These are phyloP conservation scores for Lontra canadensis DNA, from an alignment of 2,113 vertebrate genomes.

Conservation along the genomic window DNA sequence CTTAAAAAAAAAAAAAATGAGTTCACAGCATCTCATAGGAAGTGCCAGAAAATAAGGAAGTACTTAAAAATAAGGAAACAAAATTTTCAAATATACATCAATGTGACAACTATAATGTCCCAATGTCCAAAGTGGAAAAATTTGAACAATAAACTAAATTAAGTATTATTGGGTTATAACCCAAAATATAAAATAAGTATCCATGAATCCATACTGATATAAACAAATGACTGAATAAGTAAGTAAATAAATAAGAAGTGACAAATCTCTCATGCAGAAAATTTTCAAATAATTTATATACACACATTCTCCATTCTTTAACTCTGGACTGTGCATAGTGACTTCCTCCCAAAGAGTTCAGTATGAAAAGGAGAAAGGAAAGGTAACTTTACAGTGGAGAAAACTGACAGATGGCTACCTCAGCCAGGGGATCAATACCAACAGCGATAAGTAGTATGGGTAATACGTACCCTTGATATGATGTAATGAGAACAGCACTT, in stretches of 20 bases:
- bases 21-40: background rate
- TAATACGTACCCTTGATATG: background rate
- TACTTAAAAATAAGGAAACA: background rate
- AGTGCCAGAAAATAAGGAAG: background rate
- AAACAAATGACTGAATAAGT: background rate
- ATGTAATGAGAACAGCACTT: background rate
- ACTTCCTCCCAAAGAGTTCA: background rate
- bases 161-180: background rate
- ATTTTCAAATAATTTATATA: background rate
- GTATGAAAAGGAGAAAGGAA: background rate
- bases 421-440: background rate
- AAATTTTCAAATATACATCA: background rate
- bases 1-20: background rate
- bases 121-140: background rate
- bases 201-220: background rate
- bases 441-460: rapidly evolving
- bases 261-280: background rate
- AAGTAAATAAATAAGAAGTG: background rate
- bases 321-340: no score
- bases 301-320: background rate
- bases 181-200: background rate
- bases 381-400: background rate
- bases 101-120: background rate
- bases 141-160: background rate
- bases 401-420: background rate